Evolutionary conservation across 1,140 invertebrate genomes (phyloP), one percentile per base, ranked within the genome.

Genomic region (Andrena cerasifolii): DNA sequence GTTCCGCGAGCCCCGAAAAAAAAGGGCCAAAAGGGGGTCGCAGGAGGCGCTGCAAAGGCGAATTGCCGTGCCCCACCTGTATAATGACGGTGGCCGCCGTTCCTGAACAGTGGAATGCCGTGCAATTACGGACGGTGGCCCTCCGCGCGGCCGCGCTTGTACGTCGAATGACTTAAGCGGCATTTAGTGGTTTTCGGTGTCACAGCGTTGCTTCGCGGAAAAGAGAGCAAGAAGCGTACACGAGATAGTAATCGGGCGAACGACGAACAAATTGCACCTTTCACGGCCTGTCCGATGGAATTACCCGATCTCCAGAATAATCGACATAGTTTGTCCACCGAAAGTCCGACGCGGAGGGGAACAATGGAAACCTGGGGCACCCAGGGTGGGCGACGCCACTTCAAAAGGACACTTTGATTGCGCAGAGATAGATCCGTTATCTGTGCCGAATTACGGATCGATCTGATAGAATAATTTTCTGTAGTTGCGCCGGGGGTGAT

Each of bases 111-210:
- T 77, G 83, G 83, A 85, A 85, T 85, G 83, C 80, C 83, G 83
- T 84, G 82, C 83, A 84, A 84, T 85, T 85, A 85, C 79, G 71
- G 80, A 54, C 76, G 80, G 80, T 79, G 81, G 82, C 73, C 81
- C 82, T 61, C 65, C 73, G 63, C 63, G n/a, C n/a, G n/a, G 26
- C 72, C 73, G 54, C 14, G 78, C 78, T 84, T 65, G 67, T 63
- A 80, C 78, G 56, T 78, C 78, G 63, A 80, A 85, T 80, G 83
- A 85, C 83, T 85, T 85, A 85, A 85, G 82, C 83, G 82, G 82
- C 83, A 78, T 85, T 85, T 85, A 84, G 83, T 84, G 82, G 82
- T 84, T 85, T 85, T 85, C 82, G 82, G 66, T 83, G 81, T 84
- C 82, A 78, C 83, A 70, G 73, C 73, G 82, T 73, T 70, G 75